Evolutionary conservation across 92 coral and sea anemone species (phyloP).

Genomic region (Zoanthus solanderi): DNA sequence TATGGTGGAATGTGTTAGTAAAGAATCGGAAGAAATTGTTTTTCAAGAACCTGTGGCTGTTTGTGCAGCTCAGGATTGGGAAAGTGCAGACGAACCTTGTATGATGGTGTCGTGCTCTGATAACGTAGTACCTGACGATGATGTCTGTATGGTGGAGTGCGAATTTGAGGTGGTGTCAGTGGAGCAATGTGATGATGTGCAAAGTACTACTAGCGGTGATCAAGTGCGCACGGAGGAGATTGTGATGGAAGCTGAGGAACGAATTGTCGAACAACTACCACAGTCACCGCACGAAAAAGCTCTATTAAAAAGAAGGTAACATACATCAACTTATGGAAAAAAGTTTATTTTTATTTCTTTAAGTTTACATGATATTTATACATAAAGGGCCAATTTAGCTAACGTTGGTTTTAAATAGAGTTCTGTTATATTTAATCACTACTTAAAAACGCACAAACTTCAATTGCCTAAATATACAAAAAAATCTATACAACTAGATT

Average conservation of each 20-base stretch:
- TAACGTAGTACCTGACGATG: constrained; percentile 37
- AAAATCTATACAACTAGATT: too few species aligned
- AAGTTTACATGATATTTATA: too few species aligned
- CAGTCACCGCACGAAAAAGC: constrained; percentile 75
- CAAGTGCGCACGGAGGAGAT: constrained; percentile 74
- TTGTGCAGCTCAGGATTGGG: constrained; percentile 11
- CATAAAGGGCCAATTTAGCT: too few species aligned
- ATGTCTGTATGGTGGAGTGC: constrained; percentile 55
- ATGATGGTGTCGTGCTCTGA: constrained; percentile 55
- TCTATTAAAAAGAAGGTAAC: constrained; percentile 74
- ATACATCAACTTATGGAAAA: neutral
- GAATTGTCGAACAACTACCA: constrained; percentile 70
- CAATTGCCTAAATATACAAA: too few species aligned
- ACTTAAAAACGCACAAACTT: too few species aligned
- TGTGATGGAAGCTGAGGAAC: constrained; percentile 71
- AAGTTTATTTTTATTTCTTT: neutral
- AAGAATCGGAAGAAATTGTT: neutral
- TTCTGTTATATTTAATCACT: too few species aligned
- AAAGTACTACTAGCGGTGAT: constrained; percentile 73
- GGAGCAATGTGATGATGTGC: constrained; percentile 69
- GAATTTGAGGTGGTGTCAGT: constrained; percentile 78
- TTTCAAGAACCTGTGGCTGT: constrained; percentile 12
- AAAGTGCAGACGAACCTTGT: neutral
- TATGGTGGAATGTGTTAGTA: constrained; percentile 4
- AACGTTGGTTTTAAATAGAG: too few species aligned